Evolutionary conservation across 2,113 vertebrate species (phyloP).

Genomic region (Xyliphius kryptos): DNA sequence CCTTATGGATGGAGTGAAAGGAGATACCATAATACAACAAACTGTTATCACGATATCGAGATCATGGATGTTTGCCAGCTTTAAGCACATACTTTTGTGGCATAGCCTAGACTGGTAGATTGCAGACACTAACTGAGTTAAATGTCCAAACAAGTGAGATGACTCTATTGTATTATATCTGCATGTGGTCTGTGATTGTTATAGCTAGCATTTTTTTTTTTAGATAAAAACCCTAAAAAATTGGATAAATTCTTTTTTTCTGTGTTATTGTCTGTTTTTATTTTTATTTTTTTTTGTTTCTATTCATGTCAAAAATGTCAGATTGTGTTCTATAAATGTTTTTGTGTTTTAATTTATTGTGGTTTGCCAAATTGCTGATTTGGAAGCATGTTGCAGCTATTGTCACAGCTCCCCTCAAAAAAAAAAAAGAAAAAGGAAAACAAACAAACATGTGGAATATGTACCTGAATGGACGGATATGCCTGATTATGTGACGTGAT

Average conservation of each 20-base stretch:
- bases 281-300: too few relatives aligned
- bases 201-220: slow-evolving; percentile 65
- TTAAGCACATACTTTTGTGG: slow-evolving; percentile 68
- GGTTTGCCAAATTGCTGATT: slow-evolving; percentile 72
- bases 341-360: slow-evolving; percentile 69
- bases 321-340: slow-evolving; percentile 66
- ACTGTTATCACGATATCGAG: too few relatives aligned
- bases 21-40: too few relatives aligned
- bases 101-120: slow-evolving; percentile 75
- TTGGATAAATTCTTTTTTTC: too few relatives aligned
- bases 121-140: slow-evolving; percentile 69
- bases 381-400: slow-evolving; percentile 64
- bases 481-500: slow-evolving; percentile 44
- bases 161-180: slow-evolving; percentile 70
- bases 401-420: slow-evolving; percentile 55
- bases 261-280: too few relatives aligned
- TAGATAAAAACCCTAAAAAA: too few relatives aligned
- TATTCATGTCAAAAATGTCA: too few relatives aligned
- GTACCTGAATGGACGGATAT: slow-evolving; percentile 54
- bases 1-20: too few relatives aligned
- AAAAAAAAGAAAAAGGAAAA: slow-evolving; percentile 44
- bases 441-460: slow-evolving; percentile 46
- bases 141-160: slow-evolving; percentile 53
- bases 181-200: slow-evolving; percentile 65
- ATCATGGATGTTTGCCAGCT: slow-evolving; percentile 66